These are phyloP conservation scores for Tenebrio molitor DNA, from an alignment of 1,140 invertebrate genomes.

Conservation along the genomic window DNA sequence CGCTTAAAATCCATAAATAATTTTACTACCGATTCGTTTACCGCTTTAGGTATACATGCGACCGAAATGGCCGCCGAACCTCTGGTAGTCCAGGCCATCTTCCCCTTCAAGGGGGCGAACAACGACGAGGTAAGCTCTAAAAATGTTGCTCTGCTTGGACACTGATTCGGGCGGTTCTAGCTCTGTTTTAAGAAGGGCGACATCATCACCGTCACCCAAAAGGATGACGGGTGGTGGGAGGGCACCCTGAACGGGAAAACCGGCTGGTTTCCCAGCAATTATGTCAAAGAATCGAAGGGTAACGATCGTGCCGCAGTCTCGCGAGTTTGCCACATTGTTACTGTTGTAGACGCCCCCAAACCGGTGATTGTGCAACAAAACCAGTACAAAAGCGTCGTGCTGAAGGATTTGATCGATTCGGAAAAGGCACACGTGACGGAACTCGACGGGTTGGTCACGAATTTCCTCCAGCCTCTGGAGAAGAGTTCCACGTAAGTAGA, in stretches of 20 bases:
- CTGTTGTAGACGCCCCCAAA: slow-evolving; percentile 58
- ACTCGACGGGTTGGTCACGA: slow-evolving; percentile 85
- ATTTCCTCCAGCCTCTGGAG: slow-evolving; percentile 88
- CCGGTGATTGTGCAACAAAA: slow-evolving; percentile 58
- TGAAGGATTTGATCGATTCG: slow-evolving; percentile 94
- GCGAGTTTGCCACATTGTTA: background rate
- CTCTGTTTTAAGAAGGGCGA: slow-evolving; percentile 97
- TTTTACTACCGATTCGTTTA: slow-evolving; percentile 11
- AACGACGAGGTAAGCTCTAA: slow-evolving; percentile 89
- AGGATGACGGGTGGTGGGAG: slow-evolving; percentile 98
- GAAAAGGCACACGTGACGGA: slow-evolving; percentile 92
- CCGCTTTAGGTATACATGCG: slow-evolving; percentile 19
- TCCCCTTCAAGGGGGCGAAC: slow-evolving; percentile 94
- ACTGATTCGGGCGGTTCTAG: slow-evolving; percentile 69
- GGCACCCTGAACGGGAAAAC: slow-evolving; percentile 94
- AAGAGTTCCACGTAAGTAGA: slow-evolving; percentile 86
- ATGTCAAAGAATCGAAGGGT: slow-evolving; percentile 91
- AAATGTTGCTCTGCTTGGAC: slow-evolving; percentile 12
- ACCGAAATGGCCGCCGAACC: slow-evolving; percentile 73
- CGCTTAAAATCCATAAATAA: slow-evolving; percentile 37
- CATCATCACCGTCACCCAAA: slow-evolving; percentile 93
- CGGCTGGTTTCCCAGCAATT: slow-evolving; percentile 99
- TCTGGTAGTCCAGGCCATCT: slow-evolving; percentile 88
- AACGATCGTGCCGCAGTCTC: background rate
- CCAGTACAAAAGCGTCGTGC: slow-evolving; percentile 72